These are phyloP conservation scores for Dendrocincla fuliginosa DNA, from an alignment of 2,797 vertebrate genomes.

Conservation along the genomic window DNA sequence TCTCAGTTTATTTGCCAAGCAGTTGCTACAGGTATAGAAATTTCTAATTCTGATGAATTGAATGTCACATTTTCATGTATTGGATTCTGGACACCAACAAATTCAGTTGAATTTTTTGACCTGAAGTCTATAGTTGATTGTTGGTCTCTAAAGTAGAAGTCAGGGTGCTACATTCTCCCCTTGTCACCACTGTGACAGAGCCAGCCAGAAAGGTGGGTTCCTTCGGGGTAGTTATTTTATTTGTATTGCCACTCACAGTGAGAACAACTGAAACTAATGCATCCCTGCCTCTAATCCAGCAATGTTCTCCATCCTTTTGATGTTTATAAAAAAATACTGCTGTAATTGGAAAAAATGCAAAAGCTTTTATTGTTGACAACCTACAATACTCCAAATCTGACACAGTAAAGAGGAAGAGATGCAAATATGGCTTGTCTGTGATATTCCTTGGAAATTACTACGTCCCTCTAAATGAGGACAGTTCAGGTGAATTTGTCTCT, in stretches of 20 bases:
- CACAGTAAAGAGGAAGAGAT: background rate
- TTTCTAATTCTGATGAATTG: background rate
- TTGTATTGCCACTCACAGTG: rapidly evolving
- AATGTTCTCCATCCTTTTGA: background rate
- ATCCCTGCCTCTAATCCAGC: background rate
- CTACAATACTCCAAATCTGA: background rate
- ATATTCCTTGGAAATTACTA: background rate
- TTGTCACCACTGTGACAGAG: rapidly evolving
- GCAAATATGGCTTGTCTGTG: background rate
- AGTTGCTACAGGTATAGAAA: background rate
- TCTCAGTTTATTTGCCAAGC: background rate
- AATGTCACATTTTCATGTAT: background rate
- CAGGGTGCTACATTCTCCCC: background rate
- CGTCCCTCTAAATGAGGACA: background rate
- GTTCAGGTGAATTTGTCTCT: background rate
- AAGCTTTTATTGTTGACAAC: background rate
- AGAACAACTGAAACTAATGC: background rate
- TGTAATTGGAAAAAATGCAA: background rate
- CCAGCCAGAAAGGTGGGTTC: background rate
- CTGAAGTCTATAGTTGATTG: background rate
- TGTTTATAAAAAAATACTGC: background rate
- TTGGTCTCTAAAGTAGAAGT: background rate
- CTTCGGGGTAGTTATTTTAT: background rate
- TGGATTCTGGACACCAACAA: background rate
- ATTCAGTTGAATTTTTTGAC: background rate